Conservation (phyloP, 1,140 invertebrate species). For the Drosophila ohnishii region DNA sequence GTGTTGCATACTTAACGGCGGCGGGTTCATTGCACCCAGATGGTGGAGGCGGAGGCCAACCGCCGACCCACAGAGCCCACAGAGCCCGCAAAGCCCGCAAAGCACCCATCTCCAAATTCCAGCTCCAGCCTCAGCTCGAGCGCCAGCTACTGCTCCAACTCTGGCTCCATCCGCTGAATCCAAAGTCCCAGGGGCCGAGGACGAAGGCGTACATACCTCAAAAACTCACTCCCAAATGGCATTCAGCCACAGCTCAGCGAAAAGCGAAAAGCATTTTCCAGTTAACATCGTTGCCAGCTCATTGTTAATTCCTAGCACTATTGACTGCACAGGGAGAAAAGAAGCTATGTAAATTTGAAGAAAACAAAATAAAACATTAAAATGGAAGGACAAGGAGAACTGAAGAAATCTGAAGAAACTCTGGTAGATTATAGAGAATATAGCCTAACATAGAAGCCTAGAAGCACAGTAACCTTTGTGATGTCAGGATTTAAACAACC, state of each 20-base stretch:
- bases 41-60: constrained; percentile 19
- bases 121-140: background rate
- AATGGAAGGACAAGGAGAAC: too few species aligned
- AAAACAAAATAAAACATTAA: too few species aligned
- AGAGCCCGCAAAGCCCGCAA: constrained; percentile 4
- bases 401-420: too few species aligned
- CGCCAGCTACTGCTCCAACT: background rate
- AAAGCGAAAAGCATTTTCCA: constrained; percentile 74
- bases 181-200: constrained; percentile 17
- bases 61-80: constrained; percentile 22
- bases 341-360: too few species aligned
- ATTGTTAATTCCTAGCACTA: constrained; percentile 58
- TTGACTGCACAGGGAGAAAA: constrained; percentile 5
- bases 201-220: constrained; percentile 13
- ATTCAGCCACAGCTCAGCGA: constrained; percentile 51
- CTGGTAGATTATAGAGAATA: too few species aligned
- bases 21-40: constrained; percentile 66
- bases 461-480: too few species aligned
- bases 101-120: constrained; percentile 12
- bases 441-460: too few species aligned
- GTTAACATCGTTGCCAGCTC: constrained; percentile 73
- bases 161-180: constrained; percentile 10
- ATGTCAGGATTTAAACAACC: too few species aligned
- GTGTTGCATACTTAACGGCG: constrained; percentile 64
- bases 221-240: constrained; percentile 33